phyloP scores from a whole-genome alignment of 2,888 invertebrate species.

The Lutraria lutraria region DNA sequence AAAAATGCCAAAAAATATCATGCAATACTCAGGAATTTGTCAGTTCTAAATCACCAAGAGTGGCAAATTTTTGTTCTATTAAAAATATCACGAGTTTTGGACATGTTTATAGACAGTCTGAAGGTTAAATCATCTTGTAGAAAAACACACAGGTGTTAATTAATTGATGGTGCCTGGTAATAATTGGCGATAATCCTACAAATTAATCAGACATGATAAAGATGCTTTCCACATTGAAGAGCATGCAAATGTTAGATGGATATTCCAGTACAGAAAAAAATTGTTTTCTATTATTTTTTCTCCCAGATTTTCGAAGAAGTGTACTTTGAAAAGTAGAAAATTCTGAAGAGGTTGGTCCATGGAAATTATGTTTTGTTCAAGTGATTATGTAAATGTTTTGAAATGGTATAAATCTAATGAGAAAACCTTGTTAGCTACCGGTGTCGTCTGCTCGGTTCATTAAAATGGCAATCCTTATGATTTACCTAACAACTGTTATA shows the following conservation, averaged over 20 bases:
- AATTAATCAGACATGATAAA: slow-evolving; percentile 52
- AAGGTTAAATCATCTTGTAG: neutral
- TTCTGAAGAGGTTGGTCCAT: neutral
- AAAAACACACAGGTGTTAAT: slow-evolving; percentile 41
- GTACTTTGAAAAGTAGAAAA: neutral
- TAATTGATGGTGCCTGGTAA: slow-evolving; percentile 43
- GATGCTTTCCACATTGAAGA: slow-evolving; percentile 45
- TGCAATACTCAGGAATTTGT: neutral
- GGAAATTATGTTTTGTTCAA: slow-evolving; percentile 1
- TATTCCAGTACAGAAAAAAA: slow-evolving; percentile 20
- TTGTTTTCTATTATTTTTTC: neutral
- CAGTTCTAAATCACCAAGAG: neutral
- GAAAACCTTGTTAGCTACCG: neutral
- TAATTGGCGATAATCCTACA: slow-evolving; percentile 52
- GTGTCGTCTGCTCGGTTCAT: slow-evolving; percentile 11
- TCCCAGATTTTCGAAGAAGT: neutral
- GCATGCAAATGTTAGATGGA: slow-evolving; percentile 5
- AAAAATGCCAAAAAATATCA: slow-evolving; percentile 7
- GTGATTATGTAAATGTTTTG: slow-evolving; percentile 22
- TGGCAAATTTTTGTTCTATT: neutral
- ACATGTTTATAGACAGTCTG: neutral
- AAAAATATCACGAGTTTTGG: neutral
- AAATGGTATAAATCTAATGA: slow-evolving; percentile 20
- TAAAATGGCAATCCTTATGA: slow-evolving; percentile 17
- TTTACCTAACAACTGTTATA: neutral